phyloP scores from a whole-genome alignment of 2,113 vertebrate species.

The Fulmarus glacialis region DNA sequence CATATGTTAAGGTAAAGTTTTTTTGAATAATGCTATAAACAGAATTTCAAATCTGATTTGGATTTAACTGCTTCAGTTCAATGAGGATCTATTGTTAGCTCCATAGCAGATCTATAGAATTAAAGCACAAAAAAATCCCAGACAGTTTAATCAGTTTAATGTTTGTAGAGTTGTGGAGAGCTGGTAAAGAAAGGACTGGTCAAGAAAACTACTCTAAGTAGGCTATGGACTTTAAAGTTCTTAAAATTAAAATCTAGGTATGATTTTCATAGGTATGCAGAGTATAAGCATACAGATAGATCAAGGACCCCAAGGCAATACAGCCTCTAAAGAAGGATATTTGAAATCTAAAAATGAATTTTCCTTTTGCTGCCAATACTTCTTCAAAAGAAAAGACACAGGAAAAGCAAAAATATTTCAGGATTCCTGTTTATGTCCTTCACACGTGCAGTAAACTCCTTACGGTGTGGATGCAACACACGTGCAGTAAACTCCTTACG shows the following conservation, averaged over 20 bases:
- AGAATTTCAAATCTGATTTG: neutral
- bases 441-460: neutral
- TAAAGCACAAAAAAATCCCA: neutral
- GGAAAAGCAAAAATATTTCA: neutral
- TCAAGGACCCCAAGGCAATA: neutral
- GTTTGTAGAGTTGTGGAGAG: neutral
- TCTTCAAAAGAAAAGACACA: neutral
- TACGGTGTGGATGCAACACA: rapidly evolving
- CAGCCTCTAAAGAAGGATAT: neutral
- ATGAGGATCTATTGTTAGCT: neutral
- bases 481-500: neutral
- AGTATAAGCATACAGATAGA: neutral
- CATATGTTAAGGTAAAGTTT: neutral
- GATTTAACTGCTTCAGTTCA: neutral
- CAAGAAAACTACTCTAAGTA: neutral
- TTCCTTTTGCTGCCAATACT: neutral
- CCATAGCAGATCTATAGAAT: neutral
- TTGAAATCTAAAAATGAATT: neutral
- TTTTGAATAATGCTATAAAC: neutral
- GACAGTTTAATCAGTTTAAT: neutral
- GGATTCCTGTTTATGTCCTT: neutral
- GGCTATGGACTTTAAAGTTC: neutral
- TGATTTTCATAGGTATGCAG: neutral
- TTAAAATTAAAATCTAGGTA: neutral
- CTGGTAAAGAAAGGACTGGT: neutral